Base-by-base conservation (phyloP, 2,888 invertebrate genomes). In the Ctenicera cuprea region DNA sequence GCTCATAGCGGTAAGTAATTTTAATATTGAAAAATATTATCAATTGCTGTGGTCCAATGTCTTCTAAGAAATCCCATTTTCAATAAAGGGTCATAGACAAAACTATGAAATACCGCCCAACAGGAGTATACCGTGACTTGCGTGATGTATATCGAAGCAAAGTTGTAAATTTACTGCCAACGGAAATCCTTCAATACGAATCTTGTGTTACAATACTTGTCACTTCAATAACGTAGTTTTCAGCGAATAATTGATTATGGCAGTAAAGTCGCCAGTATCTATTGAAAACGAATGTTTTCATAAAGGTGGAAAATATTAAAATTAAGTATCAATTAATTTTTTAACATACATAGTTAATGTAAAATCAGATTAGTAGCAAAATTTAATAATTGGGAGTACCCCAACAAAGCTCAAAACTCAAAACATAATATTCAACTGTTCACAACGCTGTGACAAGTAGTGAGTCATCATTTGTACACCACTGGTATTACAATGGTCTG, bases 1-100 rank as follows among this genome's bases (percentile, higher is more conserved):
- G 90, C 88, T 94, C 48, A 87, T 91, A 80, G 91, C 92, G 87
- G 93, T 93, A 87, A 89, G 88, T 50, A 16, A 41, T 59, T 48
- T 43, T 20, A 70, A 38, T 38, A 16, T 26, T 26, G 5, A 26
- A 26, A 26, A 26, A 9, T 33, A 33, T 52, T n/a, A 52, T 3
- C 26, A 26, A 22, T 12, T 26, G n/a, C 9, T 26, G 8, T 11
- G 7, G 16, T 50, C 12, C 9, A 18, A 26, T 14, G 2, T 18
- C 9, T 37, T n/a, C n/a, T n/a, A 12, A 9, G 38, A 18, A 20
- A 59, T 33, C 8, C 20, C 5, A 22, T 22, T 52, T 38, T 37
- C 3, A 38, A n/a, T 16, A 18, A 37, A 18, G 16, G 14, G 2
- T 33, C 30, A 20, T 9, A 11, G 37, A 54, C 4, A 54, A 12